Evolutionary conservation across 2,113 vertebrate genomes (phyloP), one percentile per base, ranked within the genome.

Genomic region (Dermatemys mawii): DNA sequence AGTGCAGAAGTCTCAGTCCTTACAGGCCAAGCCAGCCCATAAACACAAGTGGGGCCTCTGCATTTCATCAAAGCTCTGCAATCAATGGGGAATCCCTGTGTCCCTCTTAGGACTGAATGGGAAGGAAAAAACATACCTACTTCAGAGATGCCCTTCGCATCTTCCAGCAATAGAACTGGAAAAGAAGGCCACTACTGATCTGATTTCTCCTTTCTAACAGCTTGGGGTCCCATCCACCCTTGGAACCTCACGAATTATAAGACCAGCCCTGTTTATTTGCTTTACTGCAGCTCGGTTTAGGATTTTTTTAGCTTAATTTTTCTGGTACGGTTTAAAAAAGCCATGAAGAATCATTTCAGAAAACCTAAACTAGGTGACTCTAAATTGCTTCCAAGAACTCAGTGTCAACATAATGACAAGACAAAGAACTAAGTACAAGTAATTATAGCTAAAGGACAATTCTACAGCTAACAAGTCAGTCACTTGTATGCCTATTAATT

Each of bases 301-400:
- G 82, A 8, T 27, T 55, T 83, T 49, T 24, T 88, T 81, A 90
- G 85, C 48, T 11, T 57, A 79, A 44, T 82, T 81, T 84, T 79
- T 82, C 86, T 38, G 41, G 24, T 53, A 0, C 0, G 4, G n/a
- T 41, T 55, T 87, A 93, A 93, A 83, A 80, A 83, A 94, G 92
- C 90, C 73, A 91, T 88, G 93, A 89, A 48, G 83, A 93, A 93
- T 54, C 53, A 67, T 54, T 76, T 82, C 29, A 70, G 50, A 84
- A 92, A 80, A 81, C 63, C 21, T 38, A 32, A 5, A 5, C 51
- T 55, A 46, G 81, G 46, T 44, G 79, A 93, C 73, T 75, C 50
- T 46, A 84, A 88, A 90, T 83, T 92, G 95, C 76, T 86, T 96
- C 89, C 80, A 81, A 84, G 85, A 91, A 94, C 93, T 91, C 12